Percentiles rank a stretch among this genome's conserved stretches.
phyloP scores from a whole-genome alignment of 1,140 invertebrate genomes.

The Drosophila ohnishii region DNA sequence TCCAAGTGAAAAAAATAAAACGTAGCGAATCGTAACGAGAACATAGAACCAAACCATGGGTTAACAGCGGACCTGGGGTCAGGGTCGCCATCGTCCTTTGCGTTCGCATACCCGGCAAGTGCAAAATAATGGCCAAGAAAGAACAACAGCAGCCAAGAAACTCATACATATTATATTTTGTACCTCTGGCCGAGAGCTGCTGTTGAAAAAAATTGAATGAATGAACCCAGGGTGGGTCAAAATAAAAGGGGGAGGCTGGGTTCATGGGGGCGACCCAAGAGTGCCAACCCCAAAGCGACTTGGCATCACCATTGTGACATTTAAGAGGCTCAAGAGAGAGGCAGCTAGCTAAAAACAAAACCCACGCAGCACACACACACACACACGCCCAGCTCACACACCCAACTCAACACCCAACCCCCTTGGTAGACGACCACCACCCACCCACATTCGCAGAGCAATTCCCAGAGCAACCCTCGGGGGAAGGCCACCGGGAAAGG shows the following conservation, averaged over 20 bases:
- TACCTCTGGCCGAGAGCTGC: constrained; percentile 36
- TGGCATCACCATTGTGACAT: constrained; percentile 74
- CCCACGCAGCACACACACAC: constrained; percentile 33
- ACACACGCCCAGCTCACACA: constrained; percentile 3
- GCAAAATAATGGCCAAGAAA: constrained; percentile 70
- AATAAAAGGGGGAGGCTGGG: neutral
- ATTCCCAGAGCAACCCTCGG: constrained; percentile 68
- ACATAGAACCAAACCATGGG: constrained; percentile 11
- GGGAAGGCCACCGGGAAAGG: constrained; percentile 50
- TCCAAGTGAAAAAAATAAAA: constrained; percentile 20
- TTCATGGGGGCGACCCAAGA: constrained; percentile 29
- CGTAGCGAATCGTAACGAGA: constrained; percentile 28
- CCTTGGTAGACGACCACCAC: constrained; percentile 13
- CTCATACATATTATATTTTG: constrained; percentile 63
- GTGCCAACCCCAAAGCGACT: constrained; percentile 64
- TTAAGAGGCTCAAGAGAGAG: constrained; percentile 76
- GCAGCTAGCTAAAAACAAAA: constrained; percentile 72
- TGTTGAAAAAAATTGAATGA: constrained; percentile 21
- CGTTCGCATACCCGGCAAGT: constrained; percentile 47
- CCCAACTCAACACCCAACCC: constrained; percentile 1
- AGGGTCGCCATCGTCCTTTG: constrained; percentile 64
- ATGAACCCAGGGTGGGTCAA: constrained; percentile 8
- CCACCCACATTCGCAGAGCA: constrained; percentile 29
- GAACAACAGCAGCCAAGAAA: constrained; percentile 42
- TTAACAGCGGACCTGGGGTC: constrained; percentile 57